These are phyloP conservation scores for Cancer borealis DNA, from an alignment of 2,888 invertebrate species.

Conservation along the genomic window DNA sequence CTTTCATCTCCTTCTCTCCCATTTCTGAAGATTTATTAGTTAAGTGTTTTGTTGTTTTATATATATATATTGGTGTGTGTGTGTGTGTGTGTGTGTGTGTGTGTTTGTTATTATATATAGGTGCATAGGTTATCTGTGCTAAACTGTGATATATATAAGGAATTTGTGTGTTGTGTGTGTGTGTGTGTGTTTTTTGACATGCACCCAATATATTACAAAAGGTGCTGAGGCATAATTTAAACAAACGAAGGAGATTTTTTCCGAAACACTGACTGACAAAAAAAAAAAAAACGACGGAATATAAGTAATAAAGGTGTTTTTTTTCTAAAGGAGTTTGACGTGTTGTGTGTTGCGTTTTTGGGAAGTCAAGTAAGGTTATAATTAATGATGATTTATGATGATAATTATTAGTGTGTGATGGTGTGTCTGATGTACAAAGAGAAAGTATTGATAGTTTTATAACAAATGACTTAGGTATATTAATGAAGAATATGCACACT, in stretches of 20 bases:
- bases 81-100: background rate
- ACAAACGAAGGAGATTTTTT: too few relatives aligned
- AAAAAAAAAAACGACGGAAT: too few relatives aligned
- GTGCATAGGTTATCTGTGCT: background rate
- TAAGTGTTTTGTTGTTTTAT: background rate
- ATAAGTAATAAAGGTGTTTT: too few relatives aligned
- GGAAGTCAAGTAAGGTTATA: background rate
- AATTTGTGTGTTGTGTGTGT: background rate
- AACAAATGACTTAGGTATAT: background rate
- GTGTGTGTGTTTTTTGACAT: background rate
- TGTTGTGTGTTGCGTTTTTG: background rate
- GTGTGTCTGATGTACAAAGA: background rate
- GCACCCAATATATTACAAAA: background rate
- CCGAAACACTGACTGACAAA: too few relatives aligned
- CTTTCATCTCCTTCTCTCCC: background rate
- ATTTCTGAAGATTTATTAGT: background rate
- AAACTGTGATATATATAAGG: background rate
- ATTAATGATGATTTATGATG: background rate
- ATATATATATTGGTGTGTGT: background rate
- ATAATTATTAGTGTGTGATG: background rate
- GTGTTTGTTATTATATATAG: background rate
- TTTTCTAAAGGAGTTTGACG: too few relatives aligned
- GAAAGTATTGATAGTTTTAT: slow-evolving; percentile 11
- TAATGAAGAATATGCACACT: background rate
- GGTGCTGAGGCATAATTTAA: too few relatives aligned